phyloP scores from a whole-genome alignment of 2,888 invertebrate genomes.

The Spicauda simplicius region DNA sequence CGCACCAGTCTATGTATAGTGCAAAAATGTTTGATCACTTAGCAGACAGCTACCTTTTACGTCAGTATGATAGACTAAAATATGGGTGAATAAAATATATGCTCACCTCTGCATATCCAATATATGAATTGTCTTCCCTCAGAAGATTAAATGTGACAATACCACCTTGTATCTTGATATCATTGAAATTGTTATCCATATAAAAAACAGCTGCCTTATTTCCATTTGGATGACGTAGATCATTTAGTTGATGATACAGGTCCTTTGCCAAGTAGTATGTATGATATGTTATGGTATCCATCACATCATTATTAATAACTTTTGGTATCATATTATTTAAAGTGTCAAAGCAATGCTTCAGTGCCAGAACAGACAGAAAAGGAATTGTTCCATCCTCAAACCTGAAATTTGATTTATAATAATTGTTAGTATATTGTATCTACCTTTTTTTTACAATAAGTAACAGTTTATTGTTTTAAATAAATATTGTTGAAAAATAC shows the following conservation, averaged over 20 bases:
- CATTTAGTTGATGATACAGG: conserved; percentile 86
- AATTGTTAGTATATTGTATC: no score
- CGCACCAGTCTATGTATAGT: no score
- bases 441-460: no score
- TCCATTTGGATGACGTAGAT: conserved; percentile 90
- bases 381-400: conserved; percentile 98
- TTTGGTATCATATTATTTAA: conserved; percentile 87
- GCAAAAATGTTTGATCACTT: no score
- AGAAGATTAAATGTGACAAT: conserved; percentile 95
- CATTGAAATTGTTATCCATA: conserved; percentile 88
- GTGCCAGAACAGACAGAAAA: conserved; percentile 92
- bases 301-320: conserved; percentile 70
- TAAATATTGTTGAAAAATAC: no score
- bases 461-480: no score
- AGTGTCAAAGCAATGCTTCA: conserved; percentile 93
- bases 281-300: conserved; percentile 88
- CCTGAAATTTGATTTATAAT: conserved; percentile 66
- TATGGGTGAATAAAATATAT: background rate
- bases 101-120: conserved; percentile 94
- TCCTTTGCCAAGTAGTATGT: conserved; percentile 91
- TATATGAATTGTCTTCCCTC: conserved; percentile 89
- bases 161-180: conserved; percentile 89
- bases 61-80: background rate
- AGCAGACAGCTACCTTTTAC: no score
- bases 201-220: conserved; percentile 89